Evolutionary conservation across 2,888 invertebrate genomes (phyloP).

Genomic region (Drosophila melanosoma): DNA sequence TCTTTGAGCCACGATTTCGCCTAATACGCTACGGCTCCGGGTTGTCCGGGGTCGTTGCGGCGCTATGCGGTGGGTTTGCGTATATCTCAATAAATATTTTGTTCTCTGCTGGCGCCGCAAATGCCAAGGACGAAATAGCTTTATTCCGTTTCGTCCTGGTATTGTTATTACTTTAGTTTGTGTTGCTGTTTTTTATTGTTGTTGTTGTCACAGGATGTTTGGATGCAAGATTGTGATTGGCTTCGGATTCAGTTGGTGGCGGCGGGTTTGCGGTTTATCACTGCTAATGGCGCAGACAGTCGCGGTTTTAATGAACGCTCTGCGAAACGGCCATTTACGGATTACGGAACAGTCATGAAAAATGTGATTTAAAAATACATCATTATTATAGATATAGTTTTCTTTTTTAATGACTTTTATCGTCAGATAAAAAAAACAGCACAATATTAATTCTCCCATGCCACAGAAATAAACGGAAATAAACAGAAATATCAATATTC

Average conservation of each 20-base stretch:
- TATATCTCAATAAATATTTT: conserved; percentile 54
- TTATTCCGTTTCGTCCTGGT: conserved; percentile 41
- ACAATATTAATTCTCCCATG: not conserved
- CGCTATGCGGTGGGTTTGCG: not conserved
- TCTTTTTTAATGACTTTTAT: conserved; percentile 22
- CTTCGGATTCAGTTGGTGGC: conserved; percentile 35
- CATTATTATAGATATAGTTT: conserved; percentile 23
- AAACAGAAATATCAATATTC: not conserved
- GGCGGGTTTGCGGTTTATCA: conserved; percentile 39
- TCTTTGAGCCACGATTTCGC: conserved; percentile 71
- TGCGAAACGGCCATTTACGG: conserved; percentile 44
- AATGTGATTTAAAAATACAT: conserved; percentile 34
- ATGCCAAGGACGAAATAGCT: conserved; percentile 73
- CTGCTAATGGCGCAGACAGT: conserved; percentile 25
- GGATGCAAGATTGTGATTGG: conserved; percentile 44
- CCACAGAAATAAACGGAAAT: not conserved
- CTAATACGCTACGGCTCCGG: conserved; percentile 37
- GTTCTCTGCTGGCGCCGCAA: conserved; percentile 47
- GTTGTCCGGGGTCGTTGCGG: conserved; percentile 9
- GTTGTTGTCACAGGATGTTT: conserved; percentile 45
- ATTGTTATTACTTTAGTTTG: conserved; percentile 20
- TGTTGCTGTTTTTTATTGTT: conserved; percentile 5
- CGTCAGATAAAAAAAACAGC: not conserved
- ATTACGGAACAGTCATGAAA: conserved; percentile 24
- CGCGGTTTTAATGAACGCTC: conserved; percentile 29